phyloP scores from a whole-genome alignment of 2,797 vertebrate genomes.

The Myoxocephalus aenaeus region DNA sequence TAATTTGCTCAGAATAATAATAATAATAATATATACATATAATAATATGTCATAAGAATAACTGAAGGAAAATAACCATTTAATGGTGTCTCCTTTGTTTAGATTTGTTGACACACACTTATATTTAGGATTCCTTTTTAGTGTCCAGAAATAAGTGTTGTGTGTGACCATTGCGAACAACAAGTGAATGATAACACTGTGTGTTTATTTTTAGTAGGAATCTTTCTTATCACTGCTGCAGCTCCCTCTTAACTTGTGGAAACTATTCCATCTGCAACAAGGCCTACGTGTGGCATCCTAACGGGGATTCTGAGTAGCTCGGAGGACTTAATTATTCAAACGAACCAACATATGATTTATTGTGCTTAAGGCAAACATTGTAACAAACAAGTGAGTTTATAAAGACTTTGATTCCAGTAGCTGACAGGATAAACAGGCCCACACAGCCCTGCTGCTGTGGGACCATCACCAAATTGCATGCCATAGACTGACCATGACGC shows the following conservation, averaged over 20 bases:
- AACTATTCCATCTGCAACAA: slow-evolving; percentile 60
- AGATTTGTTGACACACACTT: slow-evolving; percentile 16
- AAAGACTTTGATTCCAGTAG: slow-evolving; percentile 31
- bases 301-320: background rate
- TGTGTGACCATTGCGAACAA: slow-evolving; percentile 40
- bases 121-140: slow-evolving; percentile 31
- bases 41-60: background rate
- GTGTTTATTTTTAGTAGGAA: slow-evolving; percentile 68
- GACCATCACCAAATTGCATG: slow-evolving; percentile 51
- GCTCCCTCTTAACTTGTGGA: slow-evolving; percentile 35
- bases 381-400: slow-evolving; percentile 12
- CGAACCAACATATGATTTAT: slow-evolving; percentile 1
- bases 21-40: background rate
- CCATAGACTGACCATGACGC: slow-evolving; percentile 53
- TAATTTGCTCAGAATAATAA: background rate
- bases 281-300: background rate
- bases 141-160: slow-evolving; percentile 36
- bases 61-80: background rate
- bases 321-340: background rate
- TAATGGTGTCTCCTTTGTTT: background rate
- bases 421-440: slow-evolving; percentile 46
- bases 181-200: slow-evolving; percentile 40
- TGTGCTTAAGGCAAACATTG: background rate
- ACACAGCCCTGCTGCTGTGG: slow-evolving; percentile 48
- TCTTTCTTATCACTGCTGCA: slow-evolving; percentile 72